Percentiles rank a stretch among this genome's conserved stretches.
Conservation (phyloP, 2,888 invertebrate genomes). For the Dynastes maya region DNA sequence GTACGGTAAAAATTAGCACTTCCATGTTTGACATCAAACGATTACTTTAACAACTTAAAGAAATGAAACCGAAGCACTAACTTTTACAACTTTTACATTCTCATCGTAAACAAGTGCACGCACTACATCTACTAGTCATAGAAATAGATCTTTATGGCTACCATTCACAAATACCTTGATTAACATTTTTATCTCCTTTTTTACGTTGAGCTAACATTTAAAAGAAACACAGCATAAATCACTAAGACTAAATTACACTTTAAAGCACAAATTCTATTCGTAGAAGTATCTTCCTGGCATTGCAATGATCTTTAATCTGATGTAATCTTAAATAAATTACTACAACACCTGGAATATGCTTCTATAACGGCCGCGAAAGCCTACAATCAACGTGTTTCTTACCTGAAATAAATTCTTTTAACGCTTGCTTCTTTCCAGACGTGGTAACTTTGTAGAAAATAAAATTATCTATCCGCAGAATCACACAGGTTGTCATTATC, state of each 20-base stretch:
- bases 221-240: conserved; percentile 54
- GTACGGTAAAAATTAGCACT: conserved; percentile 30
- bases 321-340: background rate
- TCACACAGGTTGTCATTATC: conserved; percentile 92
- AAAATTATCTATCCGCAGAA: conserved; percentile 93
- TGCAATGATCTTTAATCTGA: too few relatives aligned
- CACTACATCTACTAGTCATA: conserved; percentile 34
- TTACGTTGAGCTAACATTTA: conserved; percentile 73
- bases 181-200: conserved; percentile 69
- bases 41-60: background rate
- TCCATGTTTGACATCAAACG: background rate
- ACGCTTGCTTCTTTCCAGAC: conserved; percentile 79
- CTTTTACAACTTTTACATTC: conserved; percentile 14
- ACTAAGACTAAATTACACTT: background rate
- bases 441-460: conserved; percentile 89
- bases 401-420: conserved; percentile 88
- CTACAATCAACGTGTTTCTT: conserved; percentile 56
- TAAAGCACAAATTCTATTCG: background rate
- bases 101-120: conserved; percentile 28
- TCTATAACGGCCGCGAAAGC: too few relatives aligned
- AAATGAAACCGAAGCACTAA: conserved; percentile 4
- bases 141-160: conserved; percentile 19
- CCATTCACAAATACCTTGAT: conserved; percentile 50
- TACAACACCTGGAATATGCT: too few relatives aligned
- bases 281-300: too few relatives aligned